A percentile compares a stretch with the other conserved stretches of the same genome.
These are phyloP conservation scores for Decapterus maruadsi DNA, from an alignment of 2,797 vertebrate species.

Conservation along the genomic window DNA sequence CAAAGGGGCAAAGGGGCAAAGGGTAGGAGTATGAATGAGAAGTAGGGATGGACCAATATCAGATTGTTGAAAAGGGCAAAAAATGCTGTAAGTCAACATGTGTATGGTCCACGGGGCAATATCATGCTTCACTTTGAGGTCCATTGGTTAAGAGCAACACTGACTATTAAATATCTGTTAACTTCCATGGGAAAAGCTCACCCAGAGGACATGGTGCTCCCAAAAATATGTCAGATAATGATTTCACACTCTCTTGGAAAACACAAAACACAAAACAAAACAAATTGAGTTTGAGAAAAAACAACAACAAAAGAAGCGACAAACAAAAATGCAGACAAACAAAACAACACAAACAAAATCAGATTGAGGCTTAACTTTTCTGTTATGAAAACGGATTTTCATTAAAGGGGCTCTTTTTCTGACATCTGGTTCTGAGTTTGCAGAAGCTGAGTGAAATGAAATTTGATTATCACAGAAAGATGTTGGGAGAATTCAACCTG, in stretches of 20 bases:
- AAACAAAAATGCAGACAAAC: neutral
- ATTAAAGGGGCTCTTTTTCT: conserved; percentile 12
- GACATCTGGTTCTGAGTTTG: conserved; percentile 28
- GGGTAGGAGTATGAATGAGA: no score
- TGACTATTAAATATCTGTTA: neutral
- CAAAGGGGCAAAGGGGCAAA: no score
- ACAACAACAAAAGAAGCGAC: neutral
- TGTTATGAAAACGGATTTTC: conserved; percentile 14
- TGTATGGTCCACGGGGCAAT: neutral
- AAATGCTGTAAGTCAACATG: neutral
- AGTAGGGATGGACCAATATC: no score
- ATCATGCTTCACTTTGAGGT: conserved; percentile 3
- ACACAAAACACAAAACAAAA: neutral
- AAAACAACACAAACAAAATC: neutral
- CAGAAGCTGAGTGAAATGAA: conserved; percentile 51
- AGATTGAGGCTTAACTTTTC: neutral
- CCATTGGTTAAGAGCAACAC: neutral
- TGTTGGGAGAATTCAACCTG: conserved; percentile 53
- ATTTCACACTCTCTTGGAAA: conserved; percentile 18
- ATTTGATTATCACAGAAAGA: conserved; percentile 60
- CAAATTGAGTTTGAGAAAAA: neutral
- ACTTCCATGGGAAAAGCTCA: neutral
- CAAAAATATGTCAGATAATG: conserved; percentile 1
- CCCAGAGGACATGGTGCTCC: neutral
- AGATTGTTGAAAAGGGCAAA: neutral